These are phyloP conservation scores for Nebria brevicollis DNA, from an alignment of 2,888 invertebrate species.

Conservation along the genomic window DNA sequence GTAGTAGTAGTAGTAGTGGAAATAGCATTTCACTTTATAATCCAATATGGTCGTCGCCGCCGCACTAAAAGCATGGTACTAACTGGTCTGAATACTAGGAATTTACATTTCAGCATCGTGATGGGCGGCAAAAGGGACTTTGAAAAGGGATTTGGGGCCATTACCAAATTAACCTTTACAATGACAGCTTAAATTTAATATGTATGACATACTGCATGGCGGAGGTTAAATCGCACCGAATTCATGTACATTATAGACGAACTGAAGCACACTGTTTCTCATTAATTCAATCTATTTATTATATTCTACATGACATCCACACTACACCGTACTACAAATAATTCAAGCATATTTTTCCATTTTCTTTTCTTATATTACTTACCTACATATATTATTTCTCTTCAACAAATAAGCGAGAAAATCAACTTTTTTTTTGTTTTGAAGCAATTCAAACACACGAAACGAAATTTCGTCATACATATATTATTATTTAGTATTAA, in stretches of 20 bases:
- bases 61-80: slow-evolving; percentile 36
- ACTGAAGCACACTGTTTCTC: background rate
- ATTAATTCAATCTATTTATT: background rate
- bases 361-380: too few species aligned
- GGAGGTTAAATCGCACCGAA: slow-evolving; percentile 29
- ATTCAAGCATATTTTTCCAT: too few species aligned
- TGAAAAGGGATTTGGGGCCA: slow-evolving; percentile 42
- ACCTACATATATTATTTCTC: too few species aligned
- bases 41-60: slow-evolving; percentile 30
- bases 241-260: slow-evolving; percentile 31
- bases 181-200: slow-evolving; percentile 44
- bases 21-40: slow-evolving; percentile 33
- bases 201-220: slow-evolving; percentile 34
- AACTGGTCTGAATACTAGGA: slow-evolving; percentile 38
- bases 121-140: slow-evolving; percentile 33
- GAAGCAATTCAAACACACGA: too few species aligned
- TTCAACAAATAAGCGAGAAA: too few species aligned
- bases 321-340: too few species aligned
- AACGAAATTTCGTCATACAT: too few species aligned
- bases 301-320: too few species aligned
- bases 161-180: slow-evolving; percentile 45
- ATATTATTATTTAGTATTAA: too few species aligned
- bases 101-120: slow-evolving; percentile 37
- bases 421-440: too few species aligned
- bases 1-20: background rate